A percentile compares a stretch with the other conserved stretches of the same genome.
Conservation (phyloP, 2,797 vertebrate genomes). For the Poecilia velifera region DNA sequence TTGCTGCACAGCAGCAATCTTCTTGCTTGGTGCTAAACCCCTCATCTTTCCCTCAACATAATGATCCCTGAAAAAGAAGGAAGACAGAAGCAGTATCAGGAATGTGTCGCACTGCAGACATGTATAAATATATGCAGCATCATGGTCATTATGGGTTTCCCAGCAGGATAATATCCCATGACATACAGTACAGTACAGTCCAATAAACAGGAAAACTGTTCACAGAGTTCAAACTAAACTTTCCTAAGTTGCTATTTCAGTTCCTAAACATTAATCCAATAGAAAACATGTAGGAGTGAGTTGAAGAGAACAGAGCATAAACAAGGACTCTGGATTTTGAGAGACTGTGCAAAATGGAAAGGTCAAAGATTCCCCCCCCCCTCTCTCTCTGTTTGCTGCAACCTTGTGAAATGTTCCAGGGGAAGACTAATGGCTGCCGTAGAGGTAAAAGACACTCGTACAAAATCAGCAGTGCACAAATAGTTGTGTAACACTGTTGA, state of each 20-base stretch:
- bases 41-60: constrained; percentile 99
- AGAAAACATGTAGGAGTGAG: not conserved
- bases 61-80: constrained; percentile 85
- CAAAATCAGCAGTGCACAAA: not conserved
- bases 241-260: not conserved
- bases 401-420: not conserved
- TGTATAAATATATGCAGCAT: not conserved
- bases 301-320: not conserved
- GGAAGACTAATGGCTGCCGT: not conserved
- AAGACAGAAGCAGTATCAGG: not conserved
- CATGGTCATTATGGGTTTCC: not conserved
- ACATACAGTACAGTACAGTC: not conserved
- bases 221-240: not conserved
- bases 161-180: not conserved
- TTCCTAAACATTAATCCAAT: not conserved
- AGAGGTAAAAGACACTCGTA: not conserved
- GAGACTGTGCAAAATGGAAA: not conserved
- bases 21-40: constrained; percentile 95
- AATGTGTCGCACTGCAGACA: not conserved
- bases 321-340: not conserved
- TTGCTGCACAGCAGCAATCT: constrained; percentile 94
- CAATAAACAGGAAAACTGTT: not conserved
- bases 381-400: not conserved
- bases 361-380: not conserved
- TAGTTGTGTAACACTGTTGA: not conserved